Evolutionary conservation across 2,113 vertebrate species (phyloP).

Genomic region (Vimba vimba): DNA sequence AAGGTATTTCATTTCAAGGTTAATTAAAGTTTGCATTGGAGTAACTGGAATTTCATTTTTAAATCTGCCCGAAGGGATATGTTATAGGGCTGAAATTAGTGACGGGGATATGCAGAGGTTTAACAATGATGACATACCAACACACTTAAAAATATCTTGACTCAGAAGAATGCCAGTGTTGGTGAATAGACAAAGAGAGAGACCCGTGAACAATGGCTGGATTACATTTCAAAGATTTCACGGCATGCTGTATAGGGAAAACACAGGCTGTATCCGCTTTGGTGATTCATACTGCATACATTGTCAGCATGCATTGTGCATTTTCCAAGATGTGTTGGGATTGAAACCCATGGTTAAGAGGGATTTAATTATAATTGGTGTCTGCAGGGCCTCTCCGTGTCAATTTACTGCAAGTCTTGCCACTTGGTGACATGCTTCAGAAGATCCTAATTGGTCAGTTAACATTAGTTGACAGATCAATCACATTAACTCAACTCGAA

Average conservation of each 20-base stretch:
- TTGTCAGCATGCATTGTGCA: conserved; percentile 31
- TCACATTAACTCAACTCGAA: conserved; percentile 36
- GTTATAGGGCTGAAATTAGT: not conserved
- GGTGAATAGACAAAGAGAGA: not conserved
- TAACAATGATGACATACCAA: not conserved
- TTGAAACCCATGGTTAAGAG: conserved; percentile 22
- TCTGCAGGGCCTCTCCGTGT: conserved; percentile 51
- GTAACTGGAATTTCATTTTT: not conserved
- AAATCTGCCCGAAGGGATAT: not conserved
- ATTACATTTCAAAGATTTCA: conserved; percentile 10
- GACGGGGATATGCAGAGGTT: not conserved
- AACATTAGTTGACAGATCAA: conserved; percentile 59
- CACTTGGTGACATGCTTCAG: conserved; percentile 53
- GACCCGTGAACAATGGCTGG: not conserved
- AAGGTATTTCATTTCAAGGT: not conserved
- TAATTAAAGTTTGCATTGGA: not conserved
- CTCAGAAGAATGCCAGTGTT: not conserved
- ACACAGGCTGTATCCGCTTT: conserved; percentile 14
- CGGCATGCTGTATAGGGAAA: not conserved
- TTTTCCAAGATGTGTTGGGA: conserved; percentile 1
- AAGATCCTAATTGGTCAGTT: conserved; percentile 55
- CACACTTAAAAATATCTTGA: conserved; percentile 1
- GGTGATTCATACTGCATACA: conserved; percentile 32
- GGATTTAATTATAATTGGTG: conserved; percentile 53
- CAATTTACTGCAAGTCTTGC: conserved; percentile 33